Evolutionary conservation across 30 jellyfish, hydroid and myxozoan species (phyloP).

Genomic region (Pelagia noctiluca): DNA sequence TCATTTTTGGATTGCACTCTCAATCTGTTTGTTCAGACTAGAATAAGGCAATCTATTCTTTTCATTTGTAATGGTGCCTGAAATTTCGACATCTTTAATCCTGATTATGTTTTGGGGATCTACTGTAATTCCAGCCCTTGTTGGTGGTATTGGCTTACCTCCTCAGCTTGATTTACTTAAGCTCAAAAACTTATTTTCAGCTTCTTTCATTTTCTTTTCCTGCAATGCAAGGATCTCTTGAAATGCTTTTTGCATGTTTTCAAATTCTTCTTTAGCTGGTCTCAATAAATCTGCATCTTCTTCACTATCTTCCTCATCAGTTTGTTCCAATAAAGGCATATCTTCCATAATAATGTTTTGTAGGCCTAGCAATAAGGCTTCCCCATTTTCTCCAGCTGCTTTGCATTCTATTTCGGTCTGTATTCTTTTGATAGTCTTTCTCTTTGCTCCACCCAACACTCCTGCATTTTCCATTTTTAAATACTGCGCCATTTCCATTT

Average conservation of each 20-base stretch:
- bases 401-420: slow-evolving; percentile 41
- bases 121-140: slow-evolving; percentile 42
- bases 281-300: slow-evolving; percentile 32
- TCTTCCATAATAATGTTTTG: slow-evolving; percentile 19
- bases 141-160: slow-evolving; percentile 34
- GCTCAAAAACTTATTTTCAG: slow-evolving; percentile 36
- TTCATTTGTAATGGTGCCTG: slow-evolving; percentile 12
- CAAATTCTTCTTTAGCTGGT: slow-evolving; percentile 50
- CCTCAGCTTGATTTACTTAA: slow-evolving; percentile 8
- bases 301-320: slow-evolving; percentile 23
- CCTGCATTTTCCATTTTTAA: slow-evolving; percentile 34
- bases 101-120: slow-evolving; percentile 32
- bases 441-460: slow-evolving; percentile 43
- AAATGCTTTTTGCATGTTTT: slow-evolving; percentile 19
- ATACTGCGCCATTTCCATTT: slow-evolving; percentile 13
- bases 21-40: no score
- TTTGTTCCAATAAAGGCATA: slow-evolving; percentile 33
- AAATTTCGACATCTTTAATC: slow-evolving; percentile 19
- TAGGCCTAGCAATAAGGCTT: slow-evolving; percentile 39
- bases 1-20: not conserved
- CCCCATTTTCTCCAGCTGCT: slow-evolving; percentile 54
- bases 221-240: slow-evolving; percentile 21
- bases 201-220: slow-evolving; percentile 52
- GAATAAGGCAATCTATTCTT: not conserved
- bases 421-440: slow-evolving; percentile 40